phyloP scores from a whole-genome alignment of 2,113 vertebrate species.

The Bos javanicus region DNA sequence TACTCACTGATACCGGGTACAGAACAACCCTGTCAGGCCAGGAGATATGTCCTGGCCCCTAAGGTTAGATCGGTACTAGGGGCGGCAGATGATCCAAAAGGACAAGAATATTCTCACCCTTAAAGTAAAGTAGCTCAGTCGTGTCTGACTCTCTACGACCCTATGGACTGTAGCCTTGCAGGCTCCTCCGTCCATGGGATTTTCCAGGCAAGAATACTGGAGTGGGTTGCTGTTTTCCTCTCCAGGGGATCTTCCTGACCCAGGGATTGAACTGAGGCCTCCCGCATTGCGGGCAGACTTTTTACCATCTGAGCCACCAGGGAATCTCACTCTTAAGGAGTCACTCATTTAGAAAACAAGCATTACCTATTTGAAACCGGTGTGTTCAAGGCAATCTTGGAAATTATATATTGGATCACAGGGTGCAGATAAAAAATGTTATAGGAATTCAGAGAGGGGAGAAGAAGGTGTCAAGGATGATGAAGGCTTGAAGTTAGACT shows the following conservation, averaged over 20 bases:
- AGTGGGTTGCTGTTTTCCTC: background rate
- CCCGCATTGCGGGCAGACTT: background rate
- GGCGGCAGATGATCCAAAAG: background rate
- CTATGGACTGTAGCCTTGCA: background rate
- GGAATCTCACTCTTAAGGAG: background rate
- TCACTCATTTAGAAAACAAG: background rate
- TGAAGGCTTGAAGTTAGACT: background rate
- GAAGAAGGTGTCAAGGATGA: background rate
- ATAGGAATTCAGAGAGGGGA: background rate
- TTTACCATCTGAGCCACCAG: background rate
- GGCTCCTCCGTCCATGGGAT: background rate
- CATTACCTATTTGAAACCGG: background rate
- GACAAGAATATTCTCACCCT: background rate
- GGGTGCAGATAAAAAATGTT: background rate
- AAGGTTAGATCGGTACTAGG: background rate
- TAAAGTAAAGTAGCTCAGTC: background rate
- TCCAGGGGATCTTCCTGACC: background rate
- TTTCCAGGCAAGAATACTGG: background rate
- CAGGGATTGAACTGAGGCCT: background rate
- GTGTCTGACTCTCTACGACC: background rate
- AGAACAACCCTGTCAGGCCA: background rate
- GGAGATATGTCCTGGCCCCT: background rate
- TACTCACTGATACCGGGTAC: background rate
- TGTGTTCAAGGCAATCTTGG: background rate
- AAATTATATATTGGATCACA: constrained; percentile 8